Percentiles rank a stretch among this genome's conserved stretches.
These are phyloP conservation scores for Whitmania pigra DNA, from an alignment of 1,140 invertebrate species.

Conservation along the genomic window DNA sequence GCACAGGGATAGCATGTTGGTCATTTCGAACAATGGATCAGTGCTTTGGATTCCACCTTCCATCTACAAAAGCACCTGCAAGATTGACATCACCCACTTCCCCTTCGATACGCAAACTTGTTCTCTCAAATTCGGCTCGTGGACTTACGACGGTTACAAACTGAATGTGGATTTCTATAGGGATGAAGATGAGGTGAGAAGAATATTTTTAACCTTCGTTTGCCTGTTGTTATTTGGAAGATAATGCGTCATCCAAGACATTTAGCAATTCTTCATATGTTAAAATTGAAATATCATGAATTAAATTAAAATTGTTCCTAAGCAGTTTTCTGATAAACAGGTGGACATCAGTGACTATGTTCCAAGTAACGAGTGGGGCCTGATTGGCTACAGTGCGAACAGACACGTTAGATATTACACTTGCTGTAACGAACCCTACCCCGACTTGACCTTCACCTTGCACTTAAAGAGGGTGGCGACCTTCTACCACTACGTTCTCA, in stretches of 20 bases:
- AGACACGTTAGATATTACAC: constrained; percentile 31
- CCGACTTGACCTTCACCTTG: constrained; percentile 43
- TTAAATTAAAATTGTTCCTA: too few relatives aligned
- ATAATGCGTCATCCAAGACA: too few relatives aligned
- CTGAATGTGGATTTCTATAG: constrained; percentile 44
- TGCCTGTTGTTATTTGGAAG: too few relatives aligned
- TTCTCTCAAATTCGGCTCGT: constrained; percentile 33
- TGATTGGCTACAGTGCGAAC: constrained; percentile 39
- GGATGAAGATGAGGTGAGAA: constrained; percentile 10
- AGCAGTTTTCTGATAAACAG: not conserved
- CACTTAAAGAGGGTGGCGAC: constrained; percentile 17
- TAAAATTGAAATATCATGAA: too few relatives aligned
- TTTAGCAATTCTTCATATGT: too few relatives aligned
- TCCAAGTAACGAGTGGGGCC: constrained; percentile 33
- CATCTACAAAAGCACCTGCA: constrained; percentile 88
- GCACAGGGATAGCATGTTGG: constrained; percentile 24
- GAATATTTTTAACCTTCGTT: too few relatives aligned
- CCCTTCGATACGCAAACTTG: constrained; percentile 28
- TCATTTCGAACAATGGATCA: constrained; percentile 64
- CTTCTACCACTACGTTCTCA: constrained; percentile 28
- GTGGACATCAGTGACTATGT: constrained; percentile 28
- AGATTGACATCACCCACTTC: constrained; percentile 17
- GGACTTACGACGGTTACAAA: constrained; percentile 49
- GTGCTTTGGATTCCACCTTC: constrained; percentile 89
- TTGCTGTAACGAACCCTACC: constrained; percentile 39